Evolutionary conservation across 2,888 invertebrate genomes (phyloP), one percentile per base, ranked within the genome.

Genomic region (Thelaira solivaga): DNA sequence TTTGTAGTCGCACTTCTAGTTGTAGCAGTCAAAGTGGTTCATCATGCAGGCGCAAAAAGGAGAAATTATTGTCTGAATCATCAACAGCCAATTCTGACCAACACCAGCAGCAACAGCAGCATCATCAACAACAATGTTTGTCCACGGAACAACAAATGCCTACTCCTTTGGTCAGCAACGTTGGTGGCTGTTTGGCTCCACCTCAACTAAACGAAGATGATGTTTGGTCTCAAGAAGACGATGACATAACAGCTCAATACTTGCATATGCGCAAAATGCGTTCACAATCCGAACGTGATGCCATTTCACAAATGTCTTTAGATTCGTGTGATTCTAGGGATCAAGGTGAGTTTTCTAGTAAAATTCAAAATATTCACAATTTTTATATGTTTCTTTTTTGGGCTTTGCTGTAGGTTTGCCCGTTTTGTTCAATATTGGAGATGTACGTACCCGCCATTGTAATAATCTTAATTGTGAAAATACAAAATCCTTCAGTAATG

Each of bases 181-280:
- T 84, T 13, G 84, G 85, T 10, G 83, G 83, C 0, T 86, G 92
- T 91, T 71, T 78, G 41, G 39, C 71, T 8, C 78, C 78, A 6
- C 78, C 74, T 7, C 26, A 93, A 92, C 53, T 95, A 16, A 87
- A 86, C 92, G 88, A 96, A 93, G 89, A 89, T 77, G 89, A 89
- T 82, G 89, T 88, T 83, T 98, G 98, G 98, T 97, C 97, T 72
- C 97, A 97, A 86, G 97, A 98, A 85, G 98, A 98, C 83, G 98
- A 98, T 86, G 98, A 98, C 83, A 94, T 97, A 75, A 94, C 95
- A 2, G 92, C 93, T 85, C 90, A 93, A 91, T 94, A 94, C 87
- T 90, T 92, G 75, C 92, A 92, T 84, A 87, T 93, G 86, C 91
- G 91, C 68, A 78, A 78, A 69, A 76, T 80, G 65, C 81, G 81